Evolutionary conservation across 2,797 vertebrate genomes (phyloP).

Genomic region (Urophycis tenuis): DNA sequence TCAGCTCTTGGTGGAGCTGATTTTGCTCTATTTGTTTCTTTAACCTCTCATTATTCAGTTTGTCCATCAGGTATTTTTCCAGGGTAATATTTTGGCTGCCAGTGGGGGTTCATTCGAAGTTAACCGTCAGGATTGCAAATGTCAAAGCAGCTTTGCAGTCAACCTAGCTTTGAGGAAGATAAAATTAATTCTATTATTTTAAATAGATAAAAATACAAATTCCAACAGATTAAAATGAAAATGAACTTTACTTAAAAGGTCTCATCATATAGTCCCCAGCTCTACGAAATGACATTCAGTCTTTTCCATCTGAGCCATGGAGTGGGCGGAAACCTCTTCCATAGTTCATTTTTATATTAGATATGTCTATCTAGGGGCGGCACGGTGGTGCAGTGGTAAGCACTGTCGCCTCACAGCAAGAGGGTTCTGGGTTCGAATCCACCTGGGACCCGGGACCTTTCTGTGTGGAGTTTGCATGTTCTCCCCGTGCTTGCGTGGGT

Average conservation of each 20-base stretch:
- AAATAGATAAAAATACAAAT: background rate
- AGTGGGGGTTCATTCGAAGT: background rate
- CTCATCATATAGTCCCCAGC: background rate
- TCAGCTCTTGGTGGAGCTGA: constrained; percentile 17
- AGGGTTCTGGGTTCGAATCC: too few relatives aligned
- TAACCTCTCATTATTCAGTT: constrained; percentile 4
- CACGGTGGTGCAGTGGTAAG: too few relatives aligned
- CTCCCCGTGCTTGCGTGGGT: too few relatives aligned
- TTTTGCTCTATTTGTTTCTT: constrained; percentile 7
- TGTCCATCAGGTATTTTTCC: constrained; percentile 20
- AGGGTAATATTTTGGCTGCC: background rate
- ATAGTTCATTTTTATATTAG: background rate
- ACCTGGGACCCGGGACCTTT: too few relatives aligned
- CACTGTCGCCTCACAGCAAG: too few relatives aligned
- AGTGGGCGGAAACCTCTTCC: background rate
- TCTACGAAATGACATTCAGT: background rate
- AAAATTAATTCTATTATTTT: background rate
- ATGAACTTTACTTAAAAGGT: background rate
- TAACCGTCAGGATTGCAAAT: background rate
- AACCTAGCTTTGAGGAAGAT: background rate
- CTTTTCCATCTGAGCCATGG: background rate
- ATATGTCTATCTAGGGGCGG: too few relatives aligned
- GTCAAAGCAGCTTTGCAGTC: background rate
- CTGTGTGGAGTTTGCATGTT: too few relatives aligned
- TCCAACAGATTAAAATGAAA: background rate